Conservation (phyloP, 2,797 vertebrate genomes). For the Mallotus villosus region DNA sequence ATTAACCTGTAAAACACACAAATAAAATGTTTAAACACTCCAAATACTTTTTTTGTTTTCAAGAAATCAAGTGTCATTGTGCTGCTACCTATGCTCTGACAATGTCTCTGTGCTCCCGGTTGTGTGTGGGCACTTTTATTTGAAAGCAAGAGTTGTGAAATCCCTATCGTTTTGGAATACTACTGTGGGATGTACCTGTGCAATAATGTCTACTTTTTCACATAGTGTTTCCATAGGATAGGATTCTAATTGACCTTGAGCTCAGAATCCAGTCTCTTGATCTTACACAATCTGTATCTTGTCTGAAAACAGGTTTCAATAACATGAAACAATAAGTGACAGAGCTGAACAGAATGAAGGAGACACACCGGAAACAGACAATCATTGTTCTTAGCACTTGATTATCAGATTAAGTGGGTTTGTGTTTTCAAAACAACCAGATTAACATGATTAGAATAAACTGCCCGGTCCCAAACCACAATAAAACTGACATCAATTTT, state of each 20-base stretch:
- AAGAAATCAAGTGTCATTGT: background rate
- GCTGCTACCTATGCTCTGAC: slow-evolving; percentile 15
- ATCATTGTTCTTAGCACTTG: too few relatives aligned
- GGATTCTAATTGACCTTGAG: slow-evolving; percentile 3
- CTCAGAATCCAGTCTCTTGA: background rate
- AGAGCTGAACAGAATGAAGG: too few relatives aligned
- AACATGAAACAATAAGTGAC: too few relatives aligned
- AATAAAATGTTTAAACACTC: too few relatives aligned
- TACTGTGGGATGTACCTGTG: background rate
- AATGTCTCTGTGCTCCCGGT: background rate
- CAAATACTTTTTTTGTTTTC: background rate
- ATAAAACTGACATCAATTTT: background rate
- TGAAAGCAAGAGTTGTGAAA: slow-evolving; percentile 29
- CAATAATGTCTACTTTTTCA: slow-evolving; percentile 19
- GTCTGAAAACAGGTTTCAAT: background rate
- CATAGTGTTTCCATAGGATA: background rate
- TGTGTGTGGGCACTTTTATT: slow-evolving; percentile 27
- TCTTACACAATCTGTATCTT: too few relatives aligned
- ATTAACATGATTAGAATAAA: too few relatives aligned
- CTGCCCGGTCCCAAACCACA: too few relatives aligned
- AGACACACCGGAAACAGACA: too few relatives aligned
- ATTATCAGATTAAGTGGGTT: background rate
- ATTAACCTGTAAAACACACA: slow-evolving; percentile 14
- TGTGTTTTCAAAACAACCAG: background rate
- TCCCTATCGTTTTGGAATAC: slow-evolving; percentile 24